Evolutionary conservation across 2,113 vertebrate genomes (phyloP), one percentile per base, ranked within the genome.

Genomic region (Sturnira hondurensis): DNA sequence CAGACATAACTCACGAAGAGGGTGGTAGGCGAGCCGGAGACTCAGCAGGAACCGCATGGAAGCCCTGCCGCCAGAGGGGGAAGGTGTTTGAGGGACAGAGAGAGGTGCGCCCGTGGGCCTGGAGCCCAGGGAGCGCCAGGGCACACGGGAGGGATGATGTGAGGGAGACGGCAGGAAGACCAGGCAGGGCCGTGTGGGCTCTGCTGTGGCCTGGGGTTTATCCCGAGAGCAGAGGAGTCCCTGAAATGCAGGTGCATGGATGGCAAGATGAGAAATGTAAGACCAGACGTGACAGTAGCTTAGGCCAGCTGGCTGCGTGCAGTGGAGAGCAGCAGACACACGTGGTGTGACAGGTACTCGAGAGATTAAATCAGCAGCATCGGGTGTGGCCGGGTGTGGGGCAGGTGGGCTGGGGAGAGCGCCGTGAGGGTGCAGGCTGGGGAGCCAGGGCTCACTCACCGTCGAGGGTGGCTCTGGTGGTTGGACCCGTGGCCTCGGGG

Each of bases 391-490:
- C 81, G 54, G 61, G 4, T 31, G 9, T 17, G 24, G 36, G 8
- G 1, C 14, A 31, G 26, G 17, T 16, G 33, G 31, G 20, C 4
- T 22, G 36, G 33, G 41, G 38, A 78, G 31, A 76, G 56, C 38
- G 47, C 28, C 7, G 4, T 43, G 83, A 77, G n/a, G 38, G 26
- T 80, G 17, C 33, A 19, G 31, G 20, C 4, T 45, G 22, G 47
- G 50, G 43, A 43, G n/a, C 22, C 3, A 15, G 58, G 17, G 41
- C 50, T 70, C 74, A 68, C 98, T 95, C 97, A 99, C 99, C 99
- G 93, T 98, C 96, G 4, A 99, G 99, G 8, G 98, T 99, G 73
- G 99, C 98, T 56, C 98, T 99, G n/a, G 99, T 99, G 78, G 99
- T 99, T 73, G 98, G 97, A 0, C 99, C 99, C 0, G 98, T 91